Evolutionary conservation across 2,797 vertebrate genomes (phyloP).

Genomic region (Sternarchorhynchus goeldii): DNA sequence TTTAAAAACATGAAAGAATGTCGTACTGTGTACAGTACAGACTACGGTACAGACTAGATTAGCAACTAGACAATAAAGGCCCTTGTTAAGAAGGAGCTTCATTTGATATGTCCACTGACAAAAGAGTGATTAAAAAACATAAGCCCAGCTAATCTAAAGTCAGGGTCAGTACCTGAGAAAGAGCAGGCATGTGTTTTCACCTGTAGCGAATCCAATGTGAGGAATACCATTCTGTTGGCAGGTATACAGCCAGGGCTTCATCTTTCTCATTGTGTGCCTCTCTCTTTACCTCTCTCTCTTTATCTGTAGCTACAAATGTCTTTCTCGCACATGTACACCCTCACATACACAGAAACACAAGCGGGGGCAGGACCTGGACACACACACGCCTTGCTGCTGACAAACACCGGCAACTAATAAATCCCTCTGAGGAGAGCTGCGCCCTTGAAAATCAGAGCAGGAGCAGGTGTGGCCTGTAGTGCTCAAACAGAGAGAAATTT

Average conservation of each 20-base stretch:
- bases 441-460: constrained; percentile 17
- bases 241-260: background rate
- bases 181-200: constrained; percentile 7
- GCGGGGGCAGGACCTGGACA: background rate
- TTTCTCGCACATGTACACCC: background rate
- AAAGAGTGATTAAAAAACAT: background rate
- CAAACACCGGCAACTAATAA: constrained; percentile 33
- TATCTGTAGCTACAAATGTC: background rate
- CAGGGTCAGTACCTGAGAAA: constrained; percentile 2
- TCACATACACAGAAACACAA: background rate
- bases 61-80: too few species aligned
- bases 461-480: constrained; percentile 7
- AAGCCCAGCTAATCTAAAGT: background rate
- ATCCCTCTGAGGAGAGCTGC: constrained; percentile 32
- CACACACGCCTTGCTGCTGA: constrained; percentile 16
- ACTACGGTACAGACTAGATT: too few species aligned
- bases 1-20: too few species aligned
- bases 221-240: background rate
- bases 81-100: too few species aligned
- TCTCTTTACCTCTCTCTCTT: background rate
- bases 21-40: too few species aligned
- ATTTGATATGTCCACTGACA: background rate
- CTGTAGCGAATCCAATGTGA: constrained; percentile 12
- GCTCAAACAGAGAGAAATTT: constrained; percentile 1
- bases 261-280: background rate